Percentiles rank a stretch among this genome's conserved stretches.
phyloP scores from a whole-genome alignment of 1,140 invertebrate species.

The Drosophila subpulchrella region DNA sequence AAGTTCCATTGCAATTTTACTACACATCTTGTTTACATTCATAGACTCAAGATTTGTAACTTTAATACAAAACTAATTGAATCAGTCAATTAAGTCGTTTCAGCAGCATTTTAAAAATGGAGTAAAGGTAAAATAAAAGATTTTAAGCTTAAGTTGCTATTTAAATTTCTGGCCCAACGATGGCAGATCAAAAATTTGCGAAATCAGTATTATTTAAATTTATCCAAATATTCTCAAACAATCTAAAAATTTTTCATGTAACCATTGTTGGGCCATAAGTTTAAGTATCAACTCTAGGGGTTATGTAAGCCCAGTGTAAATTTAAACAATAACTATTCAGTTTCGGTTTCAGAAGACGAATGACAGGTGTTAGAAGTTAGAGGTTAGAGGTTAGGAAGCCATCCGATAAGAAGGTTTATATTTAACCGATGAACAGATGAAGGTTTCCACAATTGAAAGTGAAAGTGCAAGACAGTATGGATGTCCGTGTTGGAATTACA shows the following conservation, averaged over 20 bases:
- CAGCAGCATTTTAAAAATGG: not conserved
- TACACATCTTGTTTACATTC: too few species aligned
- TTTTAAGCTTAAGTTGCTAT: not conserved
- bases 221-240: too few species aligned
- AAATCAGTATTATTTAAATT: too few species aligned
- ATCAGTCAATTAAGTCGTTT: not conserved
- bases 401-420: not conserved
- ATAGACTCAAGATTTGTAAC: too few species aligned
- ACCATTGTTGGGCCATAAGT: too few species aligned
- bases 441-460: constrained; percentile 2
- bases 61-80: too few species aligned
- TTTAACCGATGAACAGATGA: not conserved
- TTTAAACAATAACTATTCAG: constrained; percentile 49
- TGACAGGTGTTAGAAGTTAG: constrained; percentile 5
- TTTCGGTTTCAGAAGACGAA: constrained; percentile 63
- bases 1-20: too few species aligned
- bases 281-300: not conserved
- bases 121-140: not conserved
- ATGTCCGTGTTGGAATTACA: not conserved
- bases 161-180: not conserved
- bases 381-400: not conserved
- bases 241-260: not conserved
- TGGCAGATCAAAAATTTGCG: too few species aligned
- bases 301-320: constrained; percentile 5
- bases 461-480: not conserved